A percentile compares a stretch with the other conserved stretches of the same genome.
These are phyloP conservation scores for Hirtodrosophila trivittata DNA, from an alignment of 2,888 invertebrate species.

Conservation along the genomic window DNA sequence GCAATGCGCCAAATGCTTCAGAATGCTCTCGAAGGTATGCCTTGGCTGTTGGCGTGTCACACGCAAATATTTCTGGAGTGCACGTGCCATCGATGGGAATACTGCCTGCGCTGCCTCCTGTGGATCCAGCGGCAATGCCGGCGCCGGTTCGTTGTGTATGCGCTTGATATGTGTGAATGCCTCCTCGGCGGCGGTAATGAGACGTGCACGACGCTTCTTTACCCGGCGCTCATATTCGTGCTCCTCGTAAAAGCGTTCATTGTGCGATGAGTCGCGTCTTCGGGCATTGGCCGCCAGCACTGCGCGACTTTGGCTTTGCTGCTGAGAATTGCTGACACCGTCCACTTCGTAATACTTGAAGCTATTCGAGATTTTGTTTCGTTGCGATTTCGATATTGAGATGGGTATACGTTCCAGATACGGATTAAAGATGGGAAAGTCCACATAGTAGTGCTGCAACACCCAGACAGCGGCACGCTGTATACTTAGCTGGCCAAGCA, in stretches of 20 bases:
- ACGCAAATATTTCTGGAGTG: conserved; percentile 97
- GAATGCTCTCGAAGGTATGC: conserved; percentile 96
- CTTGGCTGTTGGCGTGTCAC: conserved; percentile 98
- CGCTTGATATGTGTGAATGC: conserved; percentile 98
- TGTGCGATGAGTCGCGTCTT: conserved; percentile 95
- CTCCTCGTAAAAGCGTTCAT: conserved; percentile 99
- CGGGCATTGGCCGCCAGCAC: conserved; percentile 91
- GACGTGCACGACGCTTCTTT: conserved; percentile 93
- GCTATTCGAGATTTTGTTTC: conserved; percentile 89
- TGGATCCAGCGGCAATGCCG: conserved; percentile 94
- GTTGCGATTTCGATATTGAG: conserved; percentile 91
- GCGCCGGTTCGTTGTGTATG: conserved; percentile 88
- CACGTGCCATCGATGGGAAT: conserved; percentile 97
- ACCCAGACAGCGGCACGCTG: conserved; percentile 98
- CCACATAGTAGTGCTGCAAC: conserved; percentile 96
- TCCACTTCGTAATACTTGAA: conserved; percentile 99
- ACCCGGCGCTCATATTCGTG: conserved; percentile 97
- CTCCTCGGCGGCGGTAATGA: conserved; percentile 97
- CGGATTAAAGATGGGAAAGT: conserved; percentile 98
- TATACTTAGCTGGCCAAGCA: conserved; percentile 95
- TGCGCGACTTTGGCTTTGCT: conserved; percentile 89
- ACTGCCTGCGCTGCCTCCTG: conserved; percentile 98
- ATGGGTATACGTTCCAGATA: conserved; percentile 96
- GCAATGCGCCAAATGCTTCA: conserved; percentile 95
- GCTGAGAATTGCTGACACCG: conserved; percentile 88